phyloP scores from a whole-genome alignment of 1,140 invertebrate species.

The Meloidogyne exigua region DNA sequence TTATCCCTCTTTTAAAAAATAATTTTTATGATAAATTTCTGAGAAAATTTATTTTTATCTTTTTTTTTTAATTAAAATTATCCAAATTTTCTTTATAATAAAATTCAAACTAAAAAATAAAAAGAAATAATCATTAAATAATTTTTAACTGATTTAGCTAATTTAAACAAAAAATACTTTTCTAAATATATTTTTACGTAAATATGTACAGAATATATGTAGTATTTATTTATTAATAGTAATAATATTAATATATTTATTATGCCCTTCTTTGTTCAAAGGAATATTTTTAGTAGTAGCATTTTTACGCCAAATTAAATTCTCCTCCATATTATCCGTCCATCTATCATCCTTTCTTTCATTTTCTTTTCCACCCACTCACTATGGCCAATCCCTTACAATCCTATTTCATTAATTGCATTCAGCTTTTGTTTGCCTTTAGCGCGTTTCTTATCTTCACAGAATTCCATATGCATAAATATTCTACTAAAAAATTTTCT shows the following conservation, averaged over 20 bases:
- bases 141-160: too few species aligned
- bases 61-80: too few species aligned
- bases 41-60: too few species aligned
- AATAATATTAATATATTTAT: not conserved
- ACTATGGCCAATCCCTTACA: not conserved
- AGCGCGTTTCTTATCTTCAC: not conserved
- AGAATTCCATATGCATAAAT: not conserved
- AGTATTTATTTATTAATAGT: not conserved
- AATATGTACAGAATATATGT: too few species aligned
- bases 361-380: not conserved
- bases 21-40: too few species aligned
- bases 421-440: constrained; percentile 4
- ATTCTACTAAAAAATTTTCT: not conserved
- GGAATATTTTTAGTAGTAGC: too few species aligned
- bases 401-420: not conserved
- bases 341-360: not conserved
- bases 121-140: too few species aligned
- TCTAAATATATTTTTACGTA: too few species aligned
- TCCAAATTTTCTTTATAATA: too few species aligned
- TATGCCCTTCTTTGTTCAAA: not conserved
- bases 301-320: constrained; percentile 3
- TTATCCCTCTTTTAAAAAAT: too few species aligned
- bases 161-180: too few species aligned
- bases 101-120: too few species aligned
- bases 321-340: not conserved